Evolutionary conservation across 2,888 invertebrate species (phyloP), one percentile per base, ranked within the genome.

Genomic region (Apamea monoglypha): DNA sequence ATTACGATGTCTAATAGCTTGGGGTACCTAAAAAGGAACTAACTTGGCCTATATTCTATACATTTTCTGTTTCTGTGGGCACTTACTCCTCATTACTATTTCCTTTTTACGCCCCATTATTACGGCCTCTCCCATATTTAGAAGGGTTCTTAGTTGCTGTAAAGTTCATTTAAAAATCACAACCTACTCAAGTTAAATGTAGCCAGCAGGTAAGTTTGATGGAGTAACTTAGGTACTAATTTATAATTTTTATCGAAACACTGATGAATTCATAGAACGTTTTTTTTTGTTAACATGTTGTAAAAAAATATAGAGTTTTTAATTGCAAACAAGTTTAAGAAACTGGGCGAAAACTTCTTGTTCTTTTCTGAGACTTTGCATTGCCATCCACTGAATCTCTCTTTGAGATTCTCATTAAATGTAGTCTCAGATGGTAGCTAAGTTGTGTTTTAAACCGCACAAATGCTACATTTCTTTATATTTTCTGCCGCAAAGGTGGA

Each of bases 31-130:
- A 75, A 72, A 83, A 29, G 78, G 50, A 72, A 72, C 40, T 78
- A 74, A 72, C 29, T 70, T 74, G 32, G 32, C 32, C 70, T 64
- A 64, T 44, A 44, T 63, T 53, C 63, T 50, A 50, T 78, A 71
- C 63, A 72, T 83, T 78, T 71, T 56, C 53, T 71, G 29, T 82
- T 67, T 74, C 74, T 67, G 66, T 78, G 40, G 67, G 40, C 36
- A 74, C n/a, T 71, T 80, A 71, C 36, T 70, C 56, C 40, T 82
- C 78, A 70, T 82, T 74, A 82, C 44, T 74, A 74, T 78, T 67
- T 82, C 47, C 69, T 74, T 78, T 74, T 40, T 47, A 67, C 21
- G 50, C 18, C 21, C 32, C n/a, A 59, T 64, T 61, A 73, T 78
- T 36, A 73, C 29, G 5, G 32, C 25, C 0, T 72, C 63, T 40